A percentile compares a stretch with the other conserved stretches of the same genome.
These are phyloP conservation scores for Pitta sordida DNA, from an alignment of 2,113 vertebrate genomes.

Conservation along the genomic window DNA sequence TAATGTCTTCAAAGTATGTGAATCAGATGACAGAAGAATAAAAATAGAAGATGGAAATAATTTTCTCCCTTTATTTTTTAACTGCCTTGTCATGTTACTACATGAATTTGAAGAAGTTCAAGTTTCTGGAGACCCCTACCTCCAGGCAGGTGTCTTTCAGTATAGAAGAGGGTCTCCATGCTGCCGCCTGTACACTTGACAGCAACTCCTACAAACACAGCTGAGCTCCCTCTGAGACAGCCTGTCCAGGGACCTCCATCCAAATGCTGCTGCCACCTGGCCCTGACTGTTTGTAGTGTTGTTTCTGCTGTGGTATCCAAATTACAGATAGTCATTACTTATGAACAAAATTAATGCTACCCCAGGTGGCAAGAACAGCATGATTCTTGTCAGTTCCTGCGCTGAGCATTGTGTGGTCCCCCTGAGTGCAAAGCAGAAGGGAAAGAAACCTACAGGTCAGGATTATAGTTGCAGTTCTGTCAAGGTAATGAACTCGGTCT, in stretches of 20 bases:
- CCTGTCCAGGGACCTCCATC: neutral
- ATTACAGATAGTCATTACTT: neutral
- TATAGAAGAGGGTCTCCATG: neutral
- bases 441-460: too few species aligned
- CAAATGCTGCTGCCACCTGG: rapidly evolving
- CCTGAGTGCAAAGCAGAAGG: too few species aligned
- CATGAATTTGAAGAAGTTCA: neutral
- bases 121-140: neutral
- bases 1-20: neutral
- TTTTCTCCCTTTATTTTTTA: neutral
- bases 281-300: neutral
- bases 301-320: neutral
- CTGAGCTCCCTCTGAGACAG: neutral
- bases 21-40: neutral
- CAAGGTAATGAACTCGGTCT: too few species aligned
- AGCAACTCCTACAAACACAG: neutral
- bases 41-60: neutral
- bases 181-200: rapidly evolving
- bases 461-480: too few species aligned
- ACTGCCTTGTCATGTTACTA: neutral
- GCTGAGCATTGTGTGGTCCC: too few species aligned
- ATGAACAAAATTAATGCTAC: neutral
- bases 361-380: neutral
- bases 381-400: too few species aligned
- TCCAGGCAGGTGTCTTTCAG: neutral